These are phyloP conservation scores for Sitobion miscanthi DNA, from an alignment of 1,140 invertebrate genomes.

Conservation along the genomic window DNA sequence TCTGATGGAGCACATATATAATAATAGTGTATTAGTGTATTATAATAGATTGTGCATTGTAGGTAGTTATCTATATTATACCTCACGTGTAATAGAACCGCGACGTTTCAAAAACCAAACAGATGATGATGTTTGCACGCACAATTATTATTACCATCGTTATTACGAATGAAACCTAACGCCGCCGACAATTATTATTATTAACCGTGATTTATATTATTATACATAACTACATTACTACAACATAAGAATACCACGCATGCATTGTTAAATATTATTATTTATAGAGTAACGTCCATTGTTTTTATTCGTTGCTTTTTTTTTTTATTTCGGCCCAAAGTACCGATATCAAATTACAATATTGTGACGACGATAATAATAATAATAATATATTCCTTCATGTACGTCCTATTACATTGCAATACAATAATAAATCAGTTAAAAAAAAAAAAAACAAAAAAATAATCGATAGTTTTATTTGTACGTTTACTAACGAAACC, in stretches of 20 bases:
- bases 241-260: not conserved
- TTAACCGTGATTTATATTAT: not conserved
- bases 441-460: not conserved
- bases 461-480: not conserved
- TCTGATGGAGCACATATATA: not conserved
- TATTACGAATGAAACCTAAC: not conserved
- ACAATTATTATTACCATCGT: not conserved
- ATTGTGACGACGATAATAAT: not conserved
- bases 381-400: not conserved
- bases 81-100: not conserved
- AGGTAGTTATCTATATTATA: not conserved
- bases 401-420: not conserved
- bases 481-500: not conserved
- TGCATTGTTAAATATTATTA: not conserved
- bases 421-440: not conserved
- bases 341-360: conserved; percentile 11
- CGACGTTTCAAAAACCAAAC: not conserved
- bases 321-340: not conserved
- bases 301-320: not conserved
- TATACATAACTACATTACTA: not conserved
- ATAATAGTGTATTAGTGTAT: not conserved
- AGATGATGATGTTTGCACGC: not conserved
- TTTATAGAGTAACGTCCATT: not conserved
- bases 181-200: not conserved
- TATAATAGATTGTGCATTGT: not conserved